Evolutionary conservation across 2,113 vertebrate genomes (phyloP).

Genomic region (Archilochus colubris): DNA sequence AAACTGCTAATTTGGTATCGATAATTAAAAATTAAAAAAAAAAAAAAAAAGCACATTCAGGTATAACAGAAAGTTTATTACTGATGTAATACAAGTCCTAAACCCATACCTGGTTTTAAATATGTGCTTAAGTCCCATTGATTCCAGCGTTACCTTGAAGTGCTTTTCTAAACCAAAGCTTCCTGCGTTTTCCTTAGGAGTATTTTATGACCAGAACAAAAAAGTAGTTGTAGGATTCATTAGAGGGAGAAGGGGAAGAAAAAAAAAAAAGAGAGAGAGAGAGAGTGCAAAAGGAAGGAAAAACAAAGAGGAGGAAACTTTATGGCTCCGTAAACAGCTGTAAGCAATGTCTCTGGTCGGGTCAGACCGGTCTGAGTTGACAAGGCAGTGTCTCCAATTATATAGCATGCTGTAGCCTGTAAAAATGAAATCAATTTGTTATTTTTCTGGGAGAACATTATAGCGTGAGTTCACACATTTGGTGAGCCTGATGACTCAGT

Average conservation of each 20-base stretch:
- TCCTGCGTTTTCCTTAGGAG: not conserved
- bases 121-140: not conserved
- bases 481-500: conserved; percentile 56
- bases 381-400: conserved; percentile 78
- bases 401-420: conserved; percentile 74
- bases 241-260: not conserved
- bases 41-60: not conserved
- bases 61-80: not conserved
- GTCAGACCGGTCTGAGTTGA: conserved; percentile 76
- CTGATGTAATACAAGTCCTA: not conserved
- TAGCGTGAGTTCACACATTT: conserved; percentile 66
- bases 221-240: conserved; percentile 10
- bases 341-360: conserved; percentile 74
- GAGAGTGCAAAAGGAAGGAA: conserved; percentile 53
- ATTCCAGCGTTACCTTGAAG: not conserved
- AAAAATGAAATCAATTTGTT: conserved; percentile 77
- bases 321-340: conserved; percentile 74
- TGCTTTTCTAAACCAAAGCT: not conserved
- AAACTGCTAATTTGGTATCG: not conserved
- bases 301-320: conserved; percentile 68
- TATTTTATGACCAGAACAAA: conserved; percentile 12
- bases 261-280: not conserved
- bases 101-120: not conserved
- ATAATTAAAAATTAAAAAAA: not conserved
- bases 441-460: conserved; percentile 69